phyloP scores from a whole-genome alignment of 1,140 invertebrate genomes.

The Linepithema humile region DNA sequence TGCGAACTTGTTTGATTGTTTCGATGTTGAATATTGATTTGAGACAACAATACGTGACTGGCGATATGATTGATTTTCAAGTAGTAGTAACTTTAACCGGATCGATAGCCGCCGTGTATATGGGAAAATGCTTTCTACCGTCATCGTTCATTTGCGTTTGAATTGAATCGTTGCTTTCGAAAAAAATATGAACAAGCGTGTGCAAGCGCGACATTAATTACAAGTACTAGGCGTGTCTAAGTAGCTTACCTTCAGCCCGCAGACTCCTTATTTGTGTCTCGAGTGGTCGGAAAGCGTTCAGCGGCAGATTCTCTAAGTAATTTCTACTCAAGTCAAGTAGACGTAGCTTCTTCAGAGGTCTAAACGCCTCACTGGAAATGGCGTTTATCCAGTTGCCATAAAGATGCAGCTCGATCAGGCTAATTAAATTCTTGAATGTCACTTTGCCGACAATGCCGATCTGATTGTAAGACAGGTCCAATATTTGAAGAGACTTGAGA shows the following conservation, averaged over 20 bases:
- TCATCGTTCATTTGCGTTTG: background rate
- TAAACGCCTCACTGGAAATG: constrained; percentile 92
- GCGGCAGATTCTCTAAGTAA: constrained; percentile 91
- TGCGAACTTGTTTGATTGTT: constrained; percentile 68
- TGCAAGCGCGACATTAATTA: constrained; percentile 22
- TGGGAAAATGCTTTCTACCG: constrained; percentile 29
- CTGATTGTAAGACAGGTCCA: constrained; percentile 94
- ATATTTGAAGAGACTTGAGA: constrained; percentile 89
- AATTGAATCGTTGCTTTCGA: background rate
- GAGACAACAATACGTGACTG: constrained; percentile 60
- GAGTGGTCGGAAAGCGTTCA: constrained; percentile 90
- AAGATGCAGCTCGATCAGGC: constrained; percentile 90
- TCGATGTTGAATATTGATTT: constrained; percentile 72
- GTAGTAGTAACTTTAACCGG: constrained; percentile 60
- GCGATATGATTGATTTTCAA: constrained; percentile 69
- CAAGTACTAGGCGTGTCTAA: constrained; percentile 9
- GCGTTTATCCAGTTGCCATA: constrained; percentile 93
- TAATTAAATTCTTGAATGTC: constrained; percentile 90
- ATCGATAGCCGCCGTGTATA: constrained; percentile 58
- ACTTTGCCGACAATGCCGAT: constrained; percentile 90
- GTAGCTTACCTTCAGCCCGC: constrained; percentile 89
- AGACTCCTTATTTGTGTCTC: constrained; percentile 92
- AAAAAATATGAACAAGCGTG: background rate
- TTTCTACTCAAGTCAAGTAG: constrained; percentile 94
- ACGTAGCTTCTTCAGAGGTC: constrained; percentile 90